Conservation (phyloP, 2,113 vertebrate species). For the Camelus bactrianus region DNA sequence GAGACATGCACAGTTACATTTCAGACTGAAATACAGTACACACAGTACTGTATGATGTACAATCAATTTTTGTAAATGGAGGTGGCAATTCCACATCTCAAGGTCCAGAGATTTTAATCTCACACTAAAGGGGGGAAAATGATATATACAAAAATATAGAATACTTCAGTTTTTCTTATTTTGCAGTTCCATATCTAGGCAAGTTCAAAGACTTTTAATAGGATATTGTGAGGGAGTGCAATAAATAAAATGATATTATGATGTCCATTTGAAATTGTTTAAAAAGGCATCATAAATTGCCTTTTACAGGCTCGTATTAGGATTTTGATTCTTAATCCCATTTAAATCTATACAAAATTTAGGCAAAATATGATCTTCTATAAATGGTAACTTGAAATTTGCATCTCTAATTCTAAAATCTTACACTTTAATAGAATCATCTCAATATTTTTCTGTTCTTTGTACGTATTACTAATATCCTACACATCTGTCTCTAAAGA, state of each 20-base stretch:
- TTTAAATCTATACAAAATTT: conserved; percentile 19
- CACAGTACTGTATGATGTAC: background rate
- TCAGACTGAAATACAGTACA: conserved; percentile 26
- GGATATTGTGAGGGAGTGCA: background rate
- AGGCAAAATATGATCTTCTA: conserved; percentile 7
- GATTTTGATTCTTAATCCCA: conserved; percentile 7
- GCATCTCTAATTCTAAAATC: conserved; percentile 49
- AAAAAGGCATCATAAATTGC: background rate
- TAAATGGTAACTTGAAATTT: conserved; percentile 21
- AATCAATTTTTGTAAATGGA: background rate
- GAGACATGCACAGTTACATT: conserved; percentile 2
- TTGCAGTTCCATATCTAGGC: background rate
- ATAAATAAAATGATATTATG: background rate
- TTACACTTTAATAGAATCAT: conserved; percentile 20
- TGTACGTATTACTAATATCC: background rate
- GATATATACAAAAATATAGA: conserved; percentile 4
- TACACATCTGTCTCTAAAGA: conserved; percentile 5
- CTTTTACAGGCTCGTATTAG: background rate
- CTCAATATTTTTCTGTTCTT: background rate
- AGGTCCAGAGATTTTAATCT: conserved; percentile 39
- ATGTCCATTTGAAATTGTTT: background rate
- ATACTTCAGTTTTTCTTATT: conserved; percentile 30
- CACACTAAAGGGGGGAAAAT: background rate
- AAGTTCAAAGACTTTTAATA: conserved; percentile 53
- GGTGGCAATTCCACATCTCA: background rate